Evolutionary conservation across 2,888 invertebrate species (phyloP).

Genomic region (Tupiocoris notatus): DNA sequence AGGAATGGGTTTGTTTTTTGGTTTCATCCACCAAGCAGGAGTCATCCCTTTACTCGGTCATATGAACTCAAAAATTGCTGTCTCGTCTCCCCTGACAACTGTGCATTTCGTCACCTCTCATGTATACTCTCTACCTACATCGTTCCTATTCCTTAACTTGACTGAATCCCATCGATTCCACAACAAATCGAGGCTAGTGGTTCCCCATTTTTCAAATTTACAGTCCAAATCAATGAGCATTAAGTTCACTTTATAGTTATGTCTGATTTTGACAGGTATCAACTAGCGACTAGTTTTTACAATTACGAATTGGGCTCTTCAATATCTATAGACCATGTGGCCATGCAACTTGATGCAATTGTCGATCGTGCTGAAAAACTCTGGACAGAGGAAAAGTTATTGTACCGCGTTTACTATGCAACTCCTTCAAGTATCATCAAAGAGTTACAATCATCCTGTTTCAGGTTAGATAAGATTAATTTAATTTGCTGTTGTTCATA

Average conservation of each 20-base stretch:
- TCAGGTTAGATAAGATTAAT: too few relatives aligned
- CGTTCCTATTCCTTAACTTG: constrained; percentile 66
- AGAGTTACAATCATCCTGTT: constrained; percentile 58
- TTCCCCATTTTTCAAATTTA: neutral
- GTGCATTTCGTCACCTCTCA: constrained; percentile 74
- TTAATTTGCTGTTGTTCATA: too few relatives aligned
- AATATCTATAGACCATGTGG: constrained; percentile 59
- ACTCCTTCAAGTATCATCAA: constrained; percentile 67
- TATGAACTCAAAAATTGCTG: constrained; percentile 61
- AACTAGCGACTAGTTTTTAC: constrained; percentile 65
- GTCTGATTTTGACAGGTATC: constrained; percentile 57
- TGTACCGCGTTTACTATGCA: constrained; percentile 68
- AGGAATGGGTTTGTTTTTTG: constrained; percentile 70
- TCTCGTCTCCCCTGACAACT: constrained; percentile 58
- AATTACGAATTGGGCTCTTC: constrained; percentile 69
- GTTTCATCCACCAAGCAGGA: constrained; percentile 87
- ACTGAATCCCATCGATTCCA: constrained; percentile 25
- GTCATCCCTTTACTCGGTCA: constrained; percentile 56
- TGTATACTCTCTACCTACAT: constrained; percentile 72
- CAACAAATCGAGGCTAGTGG: constrained; percentile 24
- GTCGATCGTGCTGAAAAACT: constrained; percentile 62
- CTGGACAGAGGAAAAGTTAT: constrained; percentile 57
- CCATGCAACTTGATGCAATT: constrained; percentile 60
- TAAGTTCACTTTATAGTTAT: neutral
- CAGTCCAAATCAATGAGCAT: neutral